These are phyloP conservation scores for Aphis gossypii DNA, from an alignment of 1,140 invertebrate species.

Conservation along the genomic window DNA sequence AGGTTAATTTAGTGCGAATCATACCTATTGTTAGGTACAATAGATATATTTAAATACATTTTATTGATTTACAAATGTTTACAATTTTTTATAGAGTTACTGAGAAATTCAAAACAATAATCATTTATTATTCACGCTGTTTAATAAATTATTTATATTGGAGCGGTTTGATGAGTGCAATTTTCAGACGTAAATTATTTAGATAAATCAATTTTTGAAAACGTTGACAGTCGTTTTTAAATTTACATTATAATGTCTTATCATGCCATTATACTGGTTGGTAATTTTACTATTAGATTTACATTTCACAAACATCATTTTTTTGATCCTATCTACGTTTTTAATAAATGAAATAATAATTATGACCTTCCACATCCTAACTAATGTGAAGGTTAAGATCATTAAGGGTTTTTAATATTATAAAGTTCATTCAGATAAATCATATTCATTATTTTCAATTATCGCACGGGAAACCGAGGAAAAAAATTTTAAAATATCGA, in stretches of 20 bases:
- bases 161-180: background rate
- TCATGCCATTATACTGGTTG: background rate
- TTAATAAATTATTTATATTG: background rate
- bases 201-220: constrained; percentile 22
- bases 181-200: background rate
- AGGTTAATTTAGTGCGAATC: background rate
- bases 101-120: background rate
- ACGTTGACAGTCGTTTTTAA: background rate
- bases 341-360: background rate
- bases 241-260: background rate
- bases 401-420: background rate
- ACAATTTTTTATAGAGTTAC: background rate
- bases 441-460: background rate
- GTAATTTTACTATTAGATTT: constrained; percentile 11
- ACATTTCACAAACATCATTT: background rate
- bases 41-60: background rate
- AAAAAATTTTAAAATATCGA: background rate
- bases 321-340: background rate
- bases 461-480: background rate
- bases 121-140: background rate
- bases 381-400: background rate
- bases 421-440: background rate
- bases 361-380: background rate
- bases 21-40: background rate
- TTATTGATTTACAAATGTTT: background rate